Evolutionary conservation across 2,888 invertebrate species (phyloP).

Genomic region (Oasisia sp.): DNA sequence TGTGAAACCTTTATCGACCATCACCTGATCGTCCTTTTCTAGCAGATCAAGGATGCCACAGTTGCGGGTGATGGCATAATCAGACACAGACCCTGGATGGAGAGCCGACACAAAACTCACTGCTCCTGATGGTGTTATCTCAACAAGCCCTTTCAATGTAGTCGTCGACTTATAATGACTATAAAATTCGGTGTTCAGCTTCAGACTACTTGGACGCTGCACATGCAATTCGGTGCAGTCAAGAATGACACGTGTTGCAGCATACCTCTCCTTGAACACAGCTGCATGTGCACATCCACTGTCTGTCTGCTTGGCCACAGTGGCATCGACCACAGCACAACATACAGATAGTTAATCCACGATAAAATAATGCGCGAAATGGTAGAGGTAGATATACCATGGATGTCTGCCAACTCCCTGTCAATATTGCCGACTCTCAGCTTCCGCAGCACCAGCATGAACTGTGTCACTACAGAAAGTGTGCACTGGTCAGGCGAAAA

Average conservation of each 20-base stretch:
- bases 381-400: too few species aligned
- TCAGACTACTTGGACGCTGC: too few species aligned
- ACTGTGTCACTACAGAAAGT: background rate
- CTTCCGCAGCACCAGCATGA: background rate
- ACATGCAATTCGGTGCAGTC: slow-evolving; percentile 27
- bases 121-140: background rate
- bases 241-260: slow-evolving; percentile 27
- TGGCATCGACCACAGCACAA: slow-evolving; percentile 23
- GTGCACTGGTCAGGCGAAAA: background rate
- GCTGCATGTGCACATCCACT: slow-evolving; percentile 24
- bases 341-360: slow-evolving; percentile 29
- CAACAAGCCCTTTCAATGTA: background rate
- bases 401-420: slow-evolving; percentile 21
- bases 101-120: background rate
- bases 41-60: background rate
- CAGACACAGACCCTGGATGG: background rate
- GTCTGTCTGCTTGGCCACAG: slow-evolving; percentile 28
- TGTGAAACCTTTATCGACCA: background rate
- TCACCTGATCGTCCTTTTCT: background rate
- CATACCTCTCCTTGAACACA: slow-evolving; percentile 25
- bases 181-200: background rate
- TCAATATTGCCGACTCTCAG: slow-evolving; percentile 1
- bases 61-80: background rate
- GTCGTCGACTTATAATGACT: background rate
- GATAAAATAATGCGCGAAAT: slow-evolving; percentile 22